Evolutionary conservation across 2,113 vertebrate species (phyloP), one percentile per base, ranked within the genome.

Genomic region (Scomber scombrus): DNA sequence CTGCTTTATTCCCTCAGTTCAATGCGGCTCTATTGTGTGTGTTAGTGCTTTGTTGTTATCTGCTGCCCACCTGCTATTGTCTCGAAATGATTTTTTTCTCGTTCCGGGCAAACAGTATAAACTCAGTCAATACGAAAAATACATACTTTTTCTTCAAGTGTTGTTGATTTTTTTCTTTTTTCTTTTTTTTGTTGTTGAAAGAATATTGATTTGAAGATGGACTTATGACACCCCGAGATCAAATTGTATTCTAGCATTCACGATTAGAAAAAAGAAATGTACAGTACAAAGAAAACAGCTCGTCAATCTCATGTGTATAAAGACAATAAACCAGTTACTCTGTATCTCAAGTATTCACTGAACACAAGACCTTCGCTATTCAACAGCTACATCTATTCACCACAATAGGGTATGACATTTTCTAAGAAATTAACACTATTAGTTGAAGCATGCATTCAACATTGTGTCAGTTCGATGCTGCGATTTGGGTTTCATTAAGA

Each of bases 151-250:
- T 52, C 4, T 26, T 23, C 58, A 54, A 75, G 51, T 26, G 52
- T 18, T 46, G 21, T 29, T 58, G 55, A 71, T 11, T 6, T 18
- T 51, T 34, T 34, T 34, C 1, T 34, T 8, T 34, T 34, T 1
- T 55, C 23, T 70, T 55, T 13, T 52, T 47, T 13, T 26, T 26
- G 23, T 26, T 26, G 23, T 26, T 34, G 2, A 66, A 72, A 57
- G 45, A 58, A 40, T 69, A 81, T 85, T 52, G 64, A 81, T 81
- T 77, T 29, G 19, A 26, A 31, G 15, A 31, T 21, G 43, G 57
- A 77, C 12, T 45, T 18, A 51, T 52, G 73, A 21, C 57, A 18
- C 31, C 43, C 18, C 29, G 46, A 75, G 68, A 57, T 67, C 50
- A 31, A 56, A 46, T 16, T 50, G 56, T 43, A 14, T 13, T 65